Base-by-base conservation (phyloP, 2,113 vertebrate genomes). In the Lonchura striata region DNA sequence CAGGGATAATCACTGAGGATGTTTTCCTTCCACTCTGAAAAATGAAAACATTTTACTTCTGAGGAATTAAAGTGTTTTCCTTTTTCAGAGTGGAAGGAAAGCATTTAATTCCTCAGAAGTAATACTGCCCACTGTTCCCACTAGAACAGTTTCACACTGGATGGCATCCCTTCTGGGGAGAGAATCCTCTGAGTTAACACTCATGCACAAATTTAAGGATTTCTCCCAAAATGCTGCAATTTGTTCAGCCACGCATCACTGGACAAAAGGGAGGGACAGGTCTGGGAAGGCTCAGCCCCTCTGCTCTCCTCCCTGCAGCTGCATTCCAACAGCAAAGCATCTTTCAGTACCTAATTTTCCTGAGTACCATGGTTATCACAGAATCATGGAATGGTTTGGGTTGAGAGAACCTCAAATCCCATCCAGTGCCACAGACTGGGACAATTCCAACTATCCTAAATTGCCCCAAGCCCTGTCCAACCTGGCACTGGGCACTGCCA, bases 101-200 rank as follows among this genome's bases (percentile, higher is more conserved):
- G n/a, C n/a, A n/a, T n/a, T n/a, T 7, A 6, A 50, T 19, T 60
- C 25, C 76, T 69, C 63, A 88, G 60, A 30, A 83, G n/a, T 0
- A 39, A 8, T 7, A 49, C 19, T 52, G 75, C 23, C 6, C 11
- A 50, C 23, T 25, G 21, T 0, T 44, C 35, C 28, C 54, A 25
- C 24, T 24, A 4, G 8, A 53, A 9, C 5, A 22, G 30, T 12
- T 84, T 28, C 28, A 20, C 4, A 12, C 0, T 2, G 27, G 18
- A 16, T 1, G 10, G 52, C 7, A 54, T 11, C 71, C 7, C 31
- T 61, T 54, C 56, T 18, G 70, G 39, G 27, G 18, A 57, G 39
- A n/a, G 20, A 50, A 79, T 9, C 27, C 63, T 37, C 66, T 52
- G 52, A n/a, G 30, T 11, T 24, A 44, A 71, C 5, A 47, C 16